Percentiles rank a stretch among this genome's conserved stretches.
phyloP scores from a whole-genome alignment of 2,797 vertebrate genomes.

The Megalops cyprinoides region DNA sequence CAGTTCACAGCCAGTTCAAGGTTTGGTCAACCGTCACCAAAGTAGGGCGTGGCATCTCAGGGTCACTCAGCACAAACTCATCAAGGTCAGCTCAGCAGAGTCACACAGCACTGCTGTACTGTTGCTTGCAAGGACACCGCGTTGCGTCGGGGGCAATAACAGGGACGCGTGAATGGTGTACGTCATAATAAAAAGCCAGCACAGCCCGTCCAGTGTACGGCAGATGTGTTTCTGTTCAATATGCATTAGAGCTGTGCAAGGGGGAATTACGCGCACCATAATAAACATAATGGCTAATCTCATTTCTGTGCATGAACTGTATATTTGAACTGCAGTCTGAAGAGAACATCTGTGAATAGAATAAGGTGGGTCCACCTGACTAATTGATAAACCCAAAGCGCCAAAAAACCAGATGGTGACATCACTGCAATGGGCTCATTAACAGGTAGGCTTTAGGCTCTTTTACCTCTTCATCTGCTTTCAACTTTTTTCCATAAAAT shows the following conservation, averaged over 20 bases:
- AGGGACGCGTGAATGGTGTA: not conserved
- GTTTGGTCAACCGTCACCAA: no score
- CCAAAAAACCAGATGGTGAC: no score
- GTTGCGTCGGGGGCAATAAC: not conserved
- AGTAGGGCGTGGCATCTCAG: not conserved
- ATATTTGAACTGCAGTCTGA: not conserved
- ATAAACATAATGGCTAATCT: no score
- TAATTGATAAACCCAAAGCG: no score
- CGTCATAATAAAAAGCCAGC: no score
- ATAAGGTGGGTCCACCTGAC: not conserved
- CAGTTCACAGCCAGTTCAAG: no score
- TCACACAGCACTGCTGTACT: not conserved
- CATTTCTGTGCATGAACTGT: no score
- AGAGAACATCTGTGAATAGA: not conserved
- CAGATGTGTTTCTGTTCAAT: not conserved
- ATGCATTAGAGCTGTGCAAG: not conserved
- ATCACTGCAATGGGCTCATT: no score
- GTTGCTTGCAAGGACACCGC: not conserved
- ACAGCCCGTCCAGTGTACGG: no score
- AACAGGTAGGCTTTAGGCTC: not conserved
- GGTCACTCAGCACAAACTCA: not conserved
- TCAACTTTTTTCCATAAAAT: not conserved
- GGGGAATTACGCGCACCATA: not conserved
- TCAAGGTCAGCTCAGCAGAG: conserved; percentile 6
- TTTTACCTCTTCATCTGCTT: not conserved